Base-by-base conservation (phyloP, 2,797 vertebrate genomes). In the Myioborus melanocephalus region DNA sequence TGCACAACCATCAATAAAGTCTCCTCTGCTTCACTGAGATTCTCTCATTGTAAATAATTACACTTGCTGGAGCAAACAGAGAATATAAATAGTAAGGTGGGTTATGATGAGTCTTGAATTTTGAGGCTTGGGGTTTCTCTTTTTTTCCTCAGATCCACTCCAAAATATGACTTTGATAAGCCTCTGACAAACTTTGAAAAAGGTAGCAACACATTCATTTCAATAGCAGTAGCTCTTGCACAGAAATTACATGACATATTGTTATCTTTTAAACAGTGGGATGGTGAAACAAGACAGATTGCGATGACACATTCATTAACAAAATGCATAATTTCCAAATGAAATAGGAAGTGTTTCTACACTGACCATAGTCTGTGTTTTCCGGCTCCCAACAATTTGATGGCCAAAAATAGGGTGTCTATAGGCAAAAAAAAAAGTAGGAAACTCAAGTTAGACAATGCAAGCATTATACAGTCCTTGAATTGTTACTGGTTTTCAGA, bases 321-420 rank as follows among this genome's bases (percentile, higher is more conserved):
- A 94, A 44, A 94, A 88, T 27, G 56, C 21, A 56, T 28, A 63
- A 69, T 27, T 94, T 57, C 55, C 53, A 4, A 93, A 65, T 93
- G 72, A 83, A 95, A 26, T 32, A 95, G n/a, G 39, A 97, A 95
- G 95, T 71, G 85, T 68, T 96, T 87, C 61, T 96, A 69, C 82
- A 98, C 98, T 99, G 96, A 99, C 99, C 99, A 95, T 99, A 99
- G 96, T 99, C 99, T 97, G 99, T 99, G 96, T 99, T 99, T 98
- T 99, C 99, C 75, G 99, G 99, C 97, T 99, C 99, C 99, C 99
- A 99, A 97, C 98, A 99, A 97, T 99, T 99, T 95, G 99, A 99
- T 95, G 99, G 98, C 99, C 99, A 99, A 98, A 99, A 99, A 97
- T 99, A 99, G 83, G 99, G 99, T 94, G 99, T 99, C 99, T 99